These are phyloP conservation scores for Coregonus sp. DNA, from an alignment of 2,797 vertebrate genomes.

Conservation along the genomic window DNA sequence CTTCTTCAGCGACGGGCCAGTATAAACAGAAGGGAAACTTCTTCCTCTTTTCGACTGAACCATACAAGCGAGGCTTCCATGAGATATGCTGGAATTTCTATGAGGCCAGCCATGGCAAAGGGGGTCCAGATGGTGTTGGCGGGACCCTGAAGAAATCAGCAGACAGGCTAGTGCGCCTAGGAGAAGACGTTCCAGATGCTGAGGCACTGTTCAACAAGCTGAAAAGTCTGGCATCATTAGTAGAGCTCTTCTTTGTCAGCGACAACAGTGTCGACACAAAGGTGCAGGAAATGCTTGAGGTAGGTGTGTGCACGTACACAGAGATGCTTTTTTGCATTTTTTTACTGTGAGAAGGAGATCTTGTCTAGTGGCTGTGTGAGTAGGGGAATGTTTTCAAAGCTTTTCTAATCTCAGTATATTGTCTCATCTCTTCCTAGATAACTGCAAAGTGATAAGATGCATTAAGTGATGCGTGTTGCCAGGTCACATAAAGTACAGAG, in stretches of 20 bases:
- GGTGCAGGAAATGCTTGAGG: background rate
- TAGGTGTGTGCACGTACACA: background rate
- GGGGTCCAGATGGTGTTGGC: constrained; percentile 13
- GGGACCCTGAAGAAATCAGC: constrained; percentile 14
- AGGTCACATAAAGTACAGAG: background rate
- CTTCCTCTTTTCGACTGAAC: constrained; percentile 21
- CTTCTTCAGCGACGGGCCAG: no score
- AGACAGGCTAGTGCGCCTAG: constrained; percentile 1
- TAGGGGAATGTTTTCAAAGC: no score
- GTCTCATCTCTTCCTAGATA: constrained; percentile 4
- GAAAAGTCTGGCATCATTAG: background rate
- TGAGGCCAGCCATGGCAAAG: constrained; percentile 28
- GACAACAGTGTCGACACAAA: background rate
- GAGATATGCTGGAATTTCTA: constrained; percentile 4
- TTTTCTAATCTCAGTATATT: background rate
- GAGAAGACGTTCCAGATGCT: constrained; percentile 14
- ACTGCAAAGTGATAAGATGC: constrained; percentile 33
- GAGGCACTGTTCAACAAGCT: background rate
- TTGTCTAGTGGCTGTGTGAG: no score
- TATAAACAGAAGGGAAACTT: constrained; percentile 14
- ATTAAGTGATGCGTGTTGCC: constrained; percentile 10
- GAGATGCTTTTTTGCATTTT: no score
- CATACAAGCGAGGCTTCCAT: background rate
- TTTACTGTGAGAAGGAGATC: no score
- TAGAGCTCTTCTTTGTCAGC: constrained; percentile 12